Percentiles rank a stretch among this genome's conserved stretches.
These are phyloP conservation scores for Apomyelois bistriatella DNA, from an alignment of 2,888 invertebrate genomes.

Conservation along the genomic window DNA sequence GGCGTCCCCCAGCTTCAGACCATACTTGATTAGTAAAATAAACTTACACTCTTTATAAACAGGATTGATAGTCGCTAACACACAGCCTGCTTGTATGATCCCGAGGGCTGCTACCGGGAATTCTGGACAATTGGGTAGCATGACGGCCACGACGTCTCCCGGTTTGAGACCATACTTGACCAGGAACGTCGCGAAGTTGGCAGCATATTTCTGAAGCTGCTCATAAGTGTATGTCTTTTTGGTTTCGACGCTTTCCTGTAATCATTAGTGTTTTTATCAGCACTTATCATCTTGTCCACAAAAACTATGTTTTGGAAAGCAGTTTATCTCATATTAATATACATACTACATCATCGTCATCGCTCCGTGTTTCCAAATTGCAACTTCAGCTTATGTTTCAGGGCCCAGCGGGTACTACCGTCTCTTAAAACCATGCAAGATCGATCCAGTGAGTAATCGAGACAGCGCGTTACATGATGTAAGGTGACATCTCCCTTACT, in stretches of 20 bases:
- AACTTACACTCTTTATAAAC: constrained; percentile 82
- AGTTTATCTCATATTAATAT: too few species aligned
- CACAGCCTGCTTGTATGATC: constrained; percentile 83
- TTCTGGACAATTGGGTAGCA: constrained; percentile 88
- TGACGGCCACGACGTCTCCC: constrained; percentile 83
- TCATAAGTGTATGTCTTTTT: constrained; percentile 63
- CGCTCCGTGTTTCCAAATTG: too few species aligned
- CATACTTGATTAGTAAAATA: constrained; percentile 5
- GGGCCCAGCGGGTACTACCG: too few species aligned
- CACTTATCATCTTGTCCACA: too few species aligned
- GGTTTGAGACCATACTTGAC: constrained; percentile 81
- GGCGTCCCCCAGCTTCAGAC: not conserved
- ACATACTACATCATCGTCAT: too few species aligned
- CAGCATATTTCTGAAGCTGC: constrained; percentile 76
- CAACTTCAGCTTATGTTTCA: too few species aligned
- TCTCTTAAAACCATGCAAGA: too few species aligned
- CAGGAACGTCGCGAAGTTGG: constrained; percentile 82
- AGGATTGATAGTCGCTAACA: constrained; percentile 87
- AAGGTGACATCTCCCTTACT: too few species aligned
- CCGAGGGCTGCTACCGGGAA: constrained; percentile 84
- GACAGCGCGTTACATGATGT: too few species aligned
- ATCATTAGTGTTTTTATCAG: too few species aligned
- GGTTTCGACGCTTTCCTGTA: constrained; percentile 67
- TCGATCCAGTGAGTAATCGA: too few species aligned
- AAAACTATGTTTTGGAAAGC: not conserved